A percentile compares a stretch with the other conserved stretches of the same genome.
phyloP scores from a whole-genome alignment of 92 coral and sea anemone species.

The Porites rus region DNA sequence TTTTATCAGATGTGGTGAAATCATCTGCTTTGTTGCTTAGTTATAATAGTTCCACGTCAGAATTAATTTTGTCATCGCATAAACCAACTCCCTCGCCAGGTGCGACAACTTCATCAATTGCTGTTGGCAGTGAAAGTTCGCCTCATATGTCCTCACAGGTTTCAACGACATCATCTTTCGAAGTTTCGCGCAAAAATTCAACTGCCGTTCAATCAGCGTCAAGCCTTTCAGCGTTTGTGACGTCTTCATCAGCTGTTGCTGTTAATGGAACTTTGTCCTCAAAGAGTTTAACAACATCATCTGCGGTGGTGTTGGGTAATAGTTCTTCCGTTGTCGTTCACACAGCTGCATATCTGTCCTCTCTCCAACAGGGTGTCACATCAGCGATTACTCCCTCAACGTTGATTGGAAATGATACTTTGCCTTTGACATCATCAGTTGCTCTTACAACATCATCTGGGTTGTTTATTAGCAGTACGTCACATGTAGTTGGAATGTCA shows the following conservation, averaged over 20 bases:
- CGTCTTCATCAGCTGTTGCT: neutral
- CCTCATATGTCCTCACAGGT: neutral
- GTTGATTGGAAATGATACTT: neutral
- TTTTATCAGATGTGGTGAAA: neutral
- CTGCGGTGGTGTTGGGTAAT: neutral
- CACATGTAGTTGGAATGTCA: neutral
- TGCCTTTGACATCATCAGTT: neutral
- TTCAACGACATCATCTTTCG: neutral
- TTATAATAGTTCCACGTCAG: neutral
- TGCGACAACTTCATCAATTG: neutral
- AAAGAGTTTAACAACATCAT: neutral
- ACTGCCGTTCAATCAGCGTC: too few species aligned
- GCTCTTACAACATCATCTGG: neutral
- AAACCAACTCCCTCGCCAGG: neutral
- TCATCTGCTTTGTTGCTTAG: neutral
- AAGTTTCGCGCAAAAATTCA: too few species aligned
- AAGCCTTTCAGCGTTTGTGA: neutral
- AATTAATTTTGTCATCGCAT: neutral
- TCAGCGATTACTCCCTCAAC: neutral
- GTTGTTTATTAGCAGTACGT: neutral
- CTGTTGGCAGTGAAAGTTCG: neutral
- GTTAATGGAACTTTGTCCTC: neutral
- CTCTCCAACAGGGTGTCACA: neutral
- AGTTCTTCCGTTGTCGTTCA: neutral
- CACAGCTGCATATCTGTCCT: neutral